These are phyloP conservation scores for Exephanes ischioxanthus DNA, from an alignment of 2,888 invertebrate genomes.

Conservation along the genomic window DNA sequence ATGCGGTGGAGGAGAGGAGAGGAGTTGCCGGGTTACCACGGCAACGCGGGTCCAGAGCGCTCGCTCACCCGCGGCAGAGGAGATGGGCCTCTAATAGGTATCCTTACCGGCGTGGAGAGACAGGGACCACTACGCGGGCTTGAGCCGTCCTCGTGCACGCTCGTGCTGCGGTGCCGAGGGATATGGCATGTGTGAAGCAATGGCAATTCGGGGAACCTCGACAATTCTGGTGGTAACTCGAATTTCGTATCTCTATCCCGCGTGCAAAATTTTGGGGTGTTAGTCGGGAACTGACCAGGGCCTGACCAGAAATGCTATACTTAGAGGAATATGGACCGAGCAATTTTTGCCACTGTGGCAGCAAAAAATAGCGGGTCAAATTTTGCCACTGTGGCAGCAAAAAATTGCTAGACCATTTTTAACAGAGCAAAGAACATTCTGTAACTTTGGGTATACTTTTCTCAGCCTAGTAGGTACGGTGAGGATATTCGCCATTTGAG, in stretches of 20 bases:
- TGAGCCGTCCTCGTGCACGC: slow-evolving; percentile 1
- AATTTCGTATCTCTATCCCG: no score
- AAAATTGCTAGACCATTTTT: no score
- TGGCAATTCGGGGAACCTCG: slow-evolving; percentile 12
- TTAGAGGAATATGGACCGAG: no score
- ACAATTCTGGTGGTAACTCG: not conserved
- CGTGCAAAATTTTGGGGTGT: no score
- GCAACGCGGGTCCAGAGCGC: slow-evolving; percentile 79
- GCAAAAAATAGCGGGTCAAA: no score
- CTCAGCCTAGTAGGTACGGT: no score
- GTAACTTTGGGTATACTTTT: no score
- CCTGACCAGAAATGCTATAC: no score
- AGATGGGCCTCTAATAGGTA: slow-evolving; percentile 83
- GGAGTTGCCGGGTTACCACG: slow-evolving; percentile 80
- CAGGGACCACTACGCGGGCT: slow-evolving; percentile 20
- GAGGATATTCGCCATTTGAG: not conserved
- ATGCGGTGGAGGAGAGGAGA: slow-evolving; percentile 55
- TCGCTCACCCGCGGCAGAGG: slow-evolving; percentile 72
- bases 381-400: no score
- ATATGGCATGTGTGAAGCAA: slow-evolving; percentile 34
- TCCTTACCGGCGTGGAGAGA: slow-evolving; percentile 75
- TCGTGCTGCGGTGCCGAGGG: not conserved
- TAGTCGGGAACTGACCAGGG: no score
- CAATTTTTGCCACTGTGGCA: no score
- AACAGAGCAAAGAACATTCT: no score